Conservation (phyloP, 2,113 vertebrate genomes). For the Corythoichthys intestinalis region DNA sequence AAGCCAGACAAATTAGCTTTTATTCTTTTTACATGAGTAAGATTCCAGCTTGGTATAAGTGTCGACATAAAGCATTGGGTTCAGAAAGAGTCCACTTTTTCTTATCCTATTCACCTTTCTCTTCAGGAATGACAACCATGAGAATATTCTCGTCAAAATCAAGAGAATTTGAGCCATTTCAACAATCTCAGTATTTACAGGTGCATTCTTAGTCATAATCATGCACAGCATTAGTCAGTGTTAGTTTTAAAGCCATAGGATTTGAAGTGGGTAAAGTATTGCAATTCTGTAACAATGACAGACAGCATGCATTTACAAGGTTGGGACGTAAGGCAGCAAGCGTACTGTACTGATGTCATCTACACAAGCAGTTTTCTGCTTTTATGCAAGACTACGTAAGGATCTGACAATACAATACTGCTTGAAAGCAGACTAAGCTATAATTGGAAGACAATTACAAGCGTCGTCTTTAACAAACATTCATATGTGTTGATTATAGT, state of each 20-base stretch:
- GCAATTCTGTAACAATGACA: constrained; percentile 16
- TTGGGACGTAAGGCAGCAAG: constrained; percentile 24
- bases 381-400: background rate
- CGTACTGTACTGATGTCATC: background rate
- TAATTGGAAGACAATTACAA: constrained; percentile 21
- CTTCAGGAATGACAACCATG: background rate
- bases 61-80: constrained; percentile 36
- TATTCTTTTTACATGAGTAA: constrained; percentile 55
- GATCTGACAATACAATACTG: background rate
- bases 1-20: constrained; percentile 44
- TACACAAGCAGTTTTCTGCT: background rate
- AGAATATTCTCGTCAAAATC: constrained; percentile 32
- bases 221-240: constrained; percentile 51
- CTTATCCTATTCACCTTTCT: constrained; percentile 2
- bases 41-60: constrained; percentile 40
- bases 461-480: constrained; percentile 12
- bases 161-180: constrained; percentile 22
- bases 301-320: constrained; percentile 52
- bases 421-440: constrained; percentile 20
- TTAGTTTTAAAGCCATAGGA: constrained; percentile 44
- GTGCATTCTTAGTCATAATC: constrained; percentile 28
- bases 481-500: background rate
- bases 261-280: constrained; percentile 3
- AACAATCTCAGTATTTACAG: constrained; percentile 7
- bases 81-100: constrained; percentile 9